These are phyloP conservation scores for Microcaecilia unicolor DNA, from an alignment of 2,797 vertebrate genomes.

Conservation along the genomic window DNA sequence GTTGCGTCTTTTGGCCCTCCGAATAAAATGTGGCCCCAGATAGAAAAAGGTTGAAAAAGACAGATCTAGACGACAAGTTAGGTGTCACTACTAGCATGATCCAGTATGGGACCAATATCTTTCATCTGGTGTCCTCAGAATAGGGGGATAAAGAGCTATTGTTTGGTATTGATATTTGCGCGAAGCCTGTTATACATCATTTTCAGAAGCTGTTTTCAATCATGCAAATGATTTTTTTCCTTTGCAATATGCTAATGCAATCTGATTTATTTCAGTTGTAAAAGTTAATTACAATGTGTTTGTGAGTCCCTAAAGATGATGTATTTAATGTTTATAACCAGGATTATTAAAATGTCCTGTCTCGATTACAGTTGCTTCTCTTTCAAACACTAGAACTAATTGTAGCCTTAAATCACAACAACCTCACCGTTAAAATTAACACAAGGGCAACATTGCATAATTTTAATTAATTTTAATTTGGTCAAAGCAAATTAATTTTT, in stretches of 20 bases:
- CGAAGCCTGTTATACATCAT: conserved; percentile 56
- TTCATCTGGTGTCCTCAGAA: too few relatives aligned
- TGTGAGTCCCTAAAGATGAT: conserved; percentile 86
- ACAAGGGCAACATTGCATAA: conserved; percentile 74
- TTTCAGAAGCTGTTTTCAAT: conserved; percentile 87
- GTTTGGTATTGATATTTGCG: conserved; percentile 38
- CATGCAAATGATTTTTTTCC: conserved; percentile 88
- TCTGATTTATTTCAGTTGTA: conserved; percentile 89
- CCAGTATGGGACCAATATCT: too few relatives aligned
- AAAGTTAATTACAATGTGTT: conserved; percentile 96
- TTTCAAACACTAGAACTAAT: conserved; percentile 77
- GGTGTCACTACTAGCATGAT: too few relatives aligned
- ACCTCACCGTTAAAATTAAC: conserved; percentile 72
- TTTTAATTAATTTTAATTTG: conserved; percentile 81
- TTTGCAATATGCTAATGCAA: conserved; percentile 89
- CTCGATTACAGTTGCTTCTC: conserved; percentile 79
- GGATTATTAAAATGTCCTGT: conserved; percentile 90
- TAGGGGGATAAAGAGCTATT: conserved; percentile 5
- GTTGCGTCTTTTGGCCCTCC: too few relatives aligned
- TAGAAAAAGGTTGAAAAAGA: too few relatives aligned
- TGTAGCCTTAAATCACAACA: conserved; percentile 78
- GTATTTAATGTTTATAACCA: conserved; percentile 90
- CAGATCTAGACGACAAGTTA: too few relatives aligned
- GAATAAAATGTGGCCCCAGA: too few relatives aligned
- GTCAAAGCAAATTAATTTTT: conserved; percentile 76